Base-by-base conservation (phyloP, 2,888 invertebrate genomes). In the Cepaea hortensis region DNA sequence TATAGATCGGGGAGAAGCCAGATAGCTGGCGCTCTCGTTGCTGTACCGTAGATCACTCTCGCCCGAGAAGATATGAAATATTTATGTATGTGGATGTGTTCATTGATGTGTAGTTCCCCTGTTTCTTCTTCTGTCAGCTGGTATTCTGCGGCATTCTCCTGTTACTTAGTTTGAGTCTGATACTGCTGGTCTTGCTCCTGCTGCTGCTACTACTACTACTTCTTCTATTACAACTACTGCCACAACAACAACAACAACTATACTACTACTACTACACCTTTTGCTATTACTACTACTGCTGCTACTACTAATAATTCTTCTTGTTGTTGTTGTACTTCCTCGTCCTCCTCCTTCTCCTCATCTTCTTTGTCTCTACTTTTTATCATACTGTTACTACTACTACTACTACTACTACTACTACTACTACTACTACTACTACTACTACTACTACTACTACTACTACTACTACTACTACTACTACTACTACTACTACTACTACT, bases 401-500 rank as follows among this genome's bases (percentile, higher is more conserved):
- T 84, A 46, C 35, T 70, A 20, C 70, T 82, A 35, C 70, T 70
- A 68, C 82, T 70, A 46, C 46, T 72, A 73, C 50, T 72, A 70
- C 23, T 72, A 83, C 73, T 80, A 80, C 80, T 80, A 68, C n/a
- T 68, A 68, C n/a, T 68, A 68, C 68, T n/a, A 50, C 77, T 61
- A 77, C 77, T 77, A 46, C 15, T n/a, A 48, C 50, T 77, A 11
- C 11, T 13, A n/a, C 35, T 73, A n/a, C n/a, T 35, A 13, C 20
- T 35, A 11, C 46, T 62, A 46, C 70, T 46, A 68, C 35, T 81
- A 81, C 81, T 81, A 81, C 80, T 81, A 81, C 73, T 75, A 84
- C 84, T 55, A 61, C 81, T 81, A 65, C 81, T 81, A 81, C 81
- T 81, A 81, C 65, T 65, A 61, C 73, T 73, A 73, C 73, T 73